A percentile compares a stretch with the other conserved stretches of the same genome.
Conservation (phyloP, 2,113 vertebrate species). For the Psilopogon haemacephalus region DNA sequence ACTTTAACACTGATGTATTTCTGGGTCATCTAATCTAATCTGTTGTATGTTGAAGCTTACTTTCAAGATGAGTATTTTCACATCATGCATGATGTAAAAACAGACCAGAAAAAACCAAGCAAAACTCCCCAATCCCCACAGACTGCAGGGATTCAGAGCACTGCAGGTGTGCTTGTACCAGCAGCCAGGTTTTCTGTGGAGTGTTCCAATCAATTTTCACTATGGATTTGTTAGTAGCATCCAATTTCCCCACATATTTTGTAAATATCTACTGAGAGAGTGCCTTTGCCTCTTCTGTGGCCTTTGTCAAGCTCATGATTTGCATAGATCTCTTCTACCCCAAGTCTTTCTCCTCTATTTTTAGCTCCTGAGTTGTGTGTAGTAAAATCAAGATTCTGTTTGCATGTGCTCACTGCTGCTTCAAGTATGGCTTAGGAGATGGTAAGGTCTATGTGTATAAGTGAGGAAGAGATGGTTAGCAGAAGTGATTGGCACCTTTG, state of each 20-base stretch:
- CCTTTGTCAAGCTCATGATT: neutral
- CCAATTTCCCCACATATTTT: neutral
- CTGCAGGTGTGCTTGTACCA: neutral
- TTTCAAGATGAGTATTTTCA: neutral
- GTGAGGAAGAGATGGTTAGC: fast-evolving
- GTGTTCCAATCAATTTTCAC: neutral
- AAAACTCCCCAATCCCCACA: neutral
- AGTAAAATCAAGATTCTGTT: neutral
- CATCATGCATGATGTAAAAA: neutral
- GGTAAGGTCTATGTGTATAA: fast-evolving
- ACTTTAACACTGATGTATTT: neutral
- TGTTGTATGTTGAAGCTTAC: neutral
- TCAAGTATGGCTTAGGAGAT: fast-evolving
- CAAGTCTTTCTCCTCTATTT: neutral
- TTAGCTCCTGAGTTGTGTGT: fast-evolving
- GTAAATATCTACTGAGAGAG: neutral
- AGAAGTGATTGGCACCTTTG: neutral
- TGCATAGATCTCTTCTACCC: neutral
- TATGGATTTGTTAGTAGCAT: neutral
- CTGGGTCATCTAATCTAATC: neutral
- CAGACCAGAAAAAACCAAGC: neutral
- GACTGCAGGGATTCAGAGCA: neutral
- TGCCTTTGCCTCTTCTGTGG: neutral
- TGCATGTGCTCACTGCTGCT: neutral
- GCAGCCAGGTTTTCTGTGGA: neutral